Evolutionary conservation across 2,113 vertebrate species (phyloP).

Genomic region (Sander lucioperca): DNA sequence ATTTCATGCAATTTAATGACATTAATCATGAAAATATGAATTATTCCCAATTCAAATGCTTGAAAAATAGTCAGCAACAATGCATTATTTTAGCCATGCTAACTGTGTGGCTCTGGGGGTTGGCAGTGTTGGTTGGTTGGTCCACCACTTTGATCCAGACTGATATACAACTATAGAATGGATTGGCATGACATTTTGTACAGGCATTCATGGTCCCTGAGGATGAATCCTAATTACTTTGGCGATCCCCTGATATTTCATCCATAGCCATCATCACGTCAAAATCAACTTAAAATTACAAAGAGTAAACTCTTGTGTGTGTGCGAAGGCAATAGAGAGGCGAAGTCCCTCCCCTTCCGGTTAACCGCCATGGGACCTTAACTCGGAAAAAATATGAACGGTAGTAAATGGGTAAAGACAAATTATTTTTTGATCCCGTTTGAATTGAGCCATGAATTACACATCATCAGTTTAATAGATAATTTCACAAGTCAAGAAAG

Average conservation of each 20-base stretch:
- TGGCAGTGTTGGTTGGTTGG: too few species aligned
- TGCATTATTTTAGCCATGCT: not conserved
- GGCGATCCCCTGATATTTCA: not conserved
- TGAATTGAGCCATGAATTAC: too few species aligned
- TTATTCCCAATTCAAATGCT: not conserved
- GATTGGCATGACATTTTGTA: not conserved
- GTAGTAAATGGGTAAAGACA: too few species aligned
- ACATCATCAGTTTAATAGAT: too few species aligned
- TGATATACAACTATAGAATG: not conserved
- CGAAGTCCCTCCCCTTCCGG: too few species aligned
- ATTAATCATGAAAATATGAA: not conserved
- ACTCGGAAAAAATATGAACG: too few species aligned
- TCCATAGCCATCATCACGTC: not conserved
- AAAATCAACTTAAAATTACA: not conserved
- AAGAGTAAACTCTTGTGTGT: not conserved
- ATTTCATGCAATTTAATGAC: not conserved
- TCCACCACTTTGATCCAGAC: too few species aligned
- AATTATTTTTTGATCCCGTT: too few species aligned
- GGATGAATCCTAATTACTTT: not conserved
- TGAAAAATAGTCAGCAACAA: not conserved
- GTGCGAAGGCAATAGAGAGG: not conserved
- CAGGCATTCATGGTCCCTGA: not conserved
- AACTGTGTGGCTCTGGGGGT: not conserved
- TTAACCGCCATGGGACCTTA: too few species aligned
- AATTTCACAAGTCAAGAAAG: too few species aligned